These are phyloP conservation scores for Sigmodon hispidus DNA, from an alignment of 2,113 vertebrate genomes.

Conservation along the genomic window DNA sequence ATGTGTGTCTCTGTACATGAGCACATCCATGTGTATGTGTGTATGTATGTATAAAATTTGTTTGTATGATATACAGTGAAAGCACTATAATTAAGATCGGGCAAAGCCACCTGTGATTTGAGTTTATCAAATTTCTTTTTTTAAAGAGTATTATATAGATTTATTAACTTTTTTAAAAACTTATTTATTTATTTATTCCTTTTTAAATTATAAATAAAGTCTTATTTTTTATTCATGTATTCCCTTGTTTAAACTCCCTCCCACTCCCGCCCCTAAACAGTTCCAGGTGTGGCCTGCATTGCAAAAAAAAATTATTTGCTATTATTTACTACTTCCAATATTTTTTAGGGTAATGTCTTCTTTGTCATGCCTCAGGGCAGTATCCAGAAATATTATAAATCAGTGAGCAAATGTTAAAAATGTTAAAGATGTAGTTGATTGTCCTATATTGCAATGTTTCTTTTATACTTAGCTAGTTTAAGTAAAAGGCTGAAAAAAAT, in stretches of 20 bases:
- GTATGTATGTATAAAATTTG: no score
- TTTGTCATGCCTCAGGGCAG: background rate
- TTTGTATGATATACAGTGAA: conserved; percentile 74
- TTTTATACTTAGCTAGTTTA: background rate
- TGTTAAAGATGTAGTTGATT: background rate
- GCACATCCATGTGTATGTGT: background rate
- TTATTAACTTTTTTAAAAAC: no score
- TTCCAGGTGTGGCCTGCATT: no score
- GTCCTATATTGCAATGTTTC: background rate
- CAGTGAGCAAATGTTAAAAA: conserved; percentile 34
- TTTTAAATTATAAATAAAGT: no score
- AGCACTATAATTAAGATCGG: conserved; percentile 74
- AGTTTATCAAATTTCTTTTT: conserved; percentile 79
- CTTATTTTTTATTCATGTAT: no score
- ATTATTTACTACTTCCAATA: no score
- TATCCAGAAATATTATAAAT: background rate
- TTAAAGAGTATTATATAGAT: no score
- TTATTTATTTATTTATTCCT: no score
- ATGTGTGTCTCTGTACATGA: background rate
- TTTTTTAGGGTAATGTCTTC: background rate
- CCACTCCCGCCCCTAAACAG: no score
- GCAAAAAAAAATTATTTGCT: background rate
- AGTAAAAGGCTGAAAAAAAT: conserved; percentile 14
- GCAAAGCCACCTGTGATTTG: conserved; percentile 76
- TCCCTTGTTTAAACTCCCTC: no score